Percentiles rank a stretch among this genome's conserved stretches.
Conservation (phyloP, 2,888 invertebrate species). For the Hedychridium roseum region DNA sequence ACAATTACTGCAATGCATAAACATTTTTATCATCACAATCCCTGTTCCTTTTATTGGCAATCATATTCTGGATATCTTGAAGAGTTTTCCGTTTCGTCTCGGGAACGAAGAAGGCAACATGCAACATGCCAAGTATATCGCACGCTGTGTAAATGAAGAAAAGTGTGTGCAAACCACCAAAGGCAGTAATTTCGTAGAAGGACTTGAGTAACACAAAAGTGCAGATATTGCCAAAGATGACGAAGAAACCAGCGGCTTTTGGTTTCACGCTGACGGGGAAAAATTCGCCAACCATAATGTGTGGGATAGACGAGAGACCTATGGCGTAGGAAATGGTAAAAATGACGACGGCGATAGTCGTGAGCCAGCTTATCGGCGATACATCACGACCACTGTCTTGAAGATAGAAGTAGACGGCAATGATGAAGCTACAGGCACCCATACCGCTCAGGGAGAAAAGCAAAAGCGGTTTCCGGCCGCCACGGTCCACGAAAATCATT, state of each 20-base stretch:
- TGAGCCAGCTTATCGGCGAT: conserved; percentile 14
- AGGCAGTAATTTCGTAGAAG: conserved; percentile 10
- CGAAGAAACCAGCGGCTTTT: conserved; percentile 10
- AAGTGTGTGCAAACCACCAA: conserved; percentile 13
- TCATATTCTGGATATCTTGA: conserved; percentile 15
- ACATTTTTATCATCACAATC: no score
- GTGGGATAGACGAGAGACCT: conserved; percentile 19
- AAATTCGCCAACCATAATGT: conserved; percentile 19
- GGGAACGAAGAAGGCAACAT: conserved; percentile 11
- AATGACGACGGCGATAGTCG: conserved; percentile 13
- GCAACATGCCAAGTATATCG: conserved; percentile 9
- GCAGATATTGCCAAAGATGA: conserved; percentile 6
- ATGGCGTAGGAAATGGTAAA: conserved; percentile 21
- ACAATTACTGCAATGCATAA: no score
- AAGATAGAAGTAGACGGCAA: conserved; percentile 25
- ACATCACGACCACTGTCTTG: conserved; percentile 2
- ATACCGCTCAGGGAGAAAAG: conserved; percentile 18
- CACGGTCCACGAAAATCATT: conserved; percentile 15
- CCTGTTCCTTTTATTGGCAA: no score
- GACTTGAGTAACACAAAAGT: conserved; percentile 18
- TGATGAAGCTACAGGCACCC: conserved; percentile 8
- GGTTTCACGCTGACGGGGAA: conserved; percentile 22
- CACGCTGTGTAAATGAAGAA: conserved; percentile 15
- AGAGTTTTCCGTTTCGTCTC: conserved; percentile 24
- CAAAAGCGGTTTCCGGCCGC: conserved; percentile 22